A percentile compares a stretch with the other conserved stretches of the same genome.
Evolutionary conservation across 2,113 vertebrate genomes (phyloP).

Genomic region (Hemiprocne comata): DNA sequence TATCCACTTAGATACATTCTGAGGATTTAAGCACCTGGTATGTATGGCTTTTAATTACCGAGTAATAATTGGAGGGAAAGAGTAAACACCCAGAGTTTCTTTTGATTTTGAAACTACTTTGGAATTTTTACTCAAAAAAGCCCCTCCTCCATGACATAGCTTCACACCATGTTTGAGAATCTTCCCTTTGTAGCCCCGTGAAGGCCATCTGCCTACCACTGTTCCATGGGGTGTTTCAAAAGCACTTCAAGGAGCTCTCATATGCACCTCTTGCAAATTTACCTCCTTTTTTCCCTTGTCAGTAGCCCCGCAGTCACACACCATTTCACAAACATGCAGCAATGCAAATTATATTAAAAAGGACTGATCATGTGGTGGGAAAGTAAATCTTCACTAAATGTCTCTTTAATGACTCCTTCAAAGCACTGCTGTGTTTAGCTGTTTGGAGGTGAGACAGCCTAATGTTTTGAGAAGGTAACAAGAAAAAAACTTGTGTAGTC

Average conservation of each 20-base stretch:
- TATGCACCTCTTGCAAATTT: neutral
- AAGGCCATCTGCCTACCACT: neutral
- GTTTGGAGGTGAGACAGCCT: neutral
- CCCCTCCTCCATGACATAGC: neutral
- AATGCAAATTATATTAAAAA: neutral
- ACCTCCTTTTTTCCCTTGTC: neutral
- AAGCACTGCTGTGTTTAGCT: neutral
- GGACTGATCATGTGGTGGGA: neutral
- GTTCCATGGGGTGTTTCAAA: neutral
- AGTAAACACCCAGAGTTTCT: neutral
- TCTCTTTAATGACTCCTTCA: neutral
- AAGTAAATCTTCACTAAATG: neutral
- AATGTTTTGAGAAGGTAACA: neutral
- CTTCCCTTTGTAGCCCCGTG: neutral
- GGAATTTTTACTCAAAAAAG: neutral
- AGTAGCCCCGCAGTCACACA: neutral
- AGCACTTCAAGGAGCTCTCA: neutral
- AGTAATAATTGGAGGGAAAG: neutral
- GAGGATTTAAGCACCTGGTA: neutral
- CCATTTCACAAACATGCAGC: neutral
- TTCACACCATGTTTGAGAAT: neutral
- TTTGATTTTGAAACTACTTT: neutral
- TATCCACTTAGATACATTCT: neutral
- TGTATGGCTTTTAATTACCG: neutral
- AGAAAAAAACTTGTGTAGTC: neutral